Base-by-base conservation (phyloP, 2,888 invertebrate species). In the Ornithoptera alexandrae region DNA sequence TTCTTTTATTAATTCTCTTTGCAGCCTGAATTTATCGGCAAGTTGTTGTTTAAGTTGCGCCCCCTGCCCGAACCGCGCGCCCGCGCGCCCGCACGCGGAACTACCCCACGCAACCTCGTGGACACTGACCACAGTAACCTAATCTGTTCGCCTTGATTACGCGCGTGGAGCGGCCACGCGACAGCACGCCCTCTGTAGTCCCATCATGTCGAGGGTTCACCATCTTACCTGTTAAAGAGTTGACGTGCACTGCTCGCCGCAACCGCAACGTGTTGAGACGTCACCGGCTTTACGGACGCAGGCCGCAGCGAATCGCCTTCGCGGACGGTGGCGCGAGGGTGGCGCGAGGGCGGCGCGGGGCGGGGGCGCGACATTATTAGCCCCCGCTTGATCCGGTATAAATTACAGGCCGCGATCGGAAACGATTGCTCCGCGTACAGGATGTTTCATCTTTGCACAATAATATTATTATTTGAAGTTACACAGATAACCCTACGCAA, bases 321-420 rank as follows among this genome's bases (percentile, higher is more conserved):
- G 56, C 62, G 46, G 69, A 72, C 62, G 59, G 56, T 61, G 68
- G 70, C 69, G 70, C 36, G 71, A 53, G 39, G 24, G 72, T 71
- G 75, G 63, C 69, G 65, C 62, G 53, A 61, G 53, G 69, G 73
- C 61, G 61, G 53, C 62, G 68, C 70, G 70, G 70, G 71, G 57
- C 36, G 22, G 72, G 71, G 75, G 72, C 65, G 77, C 72, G 69
- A 75, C 80, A 79, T 84, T 84, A 86, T 84, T 85, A 84, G 82
- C 81, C 83, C 78, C 76, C 80, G 74, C 78, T 81, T 81, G 82
- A 83, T 82, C 81, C 81, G 74, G 83, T 79, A 85, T 84, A 84
- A 87, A 85, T 84, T 85, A 84, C 82, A 78, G 77, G 78, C 82
- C 74, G 77, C 80, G 86, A 87, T 87, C 82, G 83, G 81, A 82